These are phyloP conservation scores for Phorcus lineatus DNA, from an alignment of 2,888 invertebrate genomes.

Conservation along the genomic window DNA sequence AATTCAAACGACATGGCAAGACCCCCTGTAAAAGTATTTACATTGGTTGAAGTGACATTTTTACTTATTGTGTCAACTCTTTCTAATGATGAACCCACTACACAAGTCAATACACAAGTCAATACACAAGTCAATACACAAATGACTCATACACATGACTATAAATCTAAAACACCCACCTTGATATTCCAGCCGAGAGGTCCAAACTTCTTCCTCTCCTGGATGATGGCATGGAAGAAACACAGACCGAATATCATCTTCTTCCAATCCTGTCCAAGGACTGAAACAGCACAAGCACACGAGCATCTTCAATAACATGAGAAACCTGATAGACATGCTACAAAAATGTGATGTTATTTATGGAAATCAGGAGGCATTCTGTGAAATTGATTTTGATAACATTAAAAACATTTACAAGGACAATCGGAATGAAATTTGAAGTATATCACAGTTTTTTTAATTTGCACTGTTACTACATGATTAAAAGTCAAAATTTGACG, in stretches of 20 bases:
- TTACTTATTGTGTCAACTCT: background rate
- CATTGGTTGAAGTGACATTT: background rate
- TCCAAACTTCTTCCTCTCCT: conserved; percentile 77
- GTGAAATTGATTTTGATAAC: too few species aligned
- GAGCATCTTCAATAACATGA: background rate
- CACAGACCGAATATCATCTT: conserved; percentile 75
- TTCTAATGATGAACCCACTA: background rate
- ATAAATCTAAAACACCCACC: conserved; percentile 49
- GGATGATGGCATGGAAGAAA: conserved; percentile 76
- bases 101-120: background rate
- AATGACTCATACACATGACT: background rate
- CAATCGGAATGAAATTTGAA: too few species aligned
- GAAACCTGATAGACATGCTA: background rate
- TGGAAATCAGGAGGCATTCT: too few species aligned
- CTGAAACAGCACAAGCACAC: conserved; percentile 46
- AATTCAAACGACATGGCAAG: too few species aligned
- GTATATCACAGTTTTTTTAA: too few species aligned
- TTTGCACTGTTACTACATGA: too few species aligned
- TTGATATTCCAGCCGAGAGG: conserved; percentile 77
- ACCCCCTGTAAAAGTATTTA: too few species aligned
- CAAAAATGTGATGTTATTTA: too few species aligned
- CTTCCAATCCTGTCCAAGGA: conserved; percentile 73
- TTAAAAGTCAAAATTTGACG: too few species aligned
- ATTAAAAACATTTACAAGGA: too few species aligned
- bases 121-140: background rate